A percentile compares a stretch with the other conserved stretches of the same genome.
These are phyloP conservation scores for Eucriotettix oculatus DNA, from an alignment of 2,888 invertebrate genomes.

Conservation along the genomic window DNA sequence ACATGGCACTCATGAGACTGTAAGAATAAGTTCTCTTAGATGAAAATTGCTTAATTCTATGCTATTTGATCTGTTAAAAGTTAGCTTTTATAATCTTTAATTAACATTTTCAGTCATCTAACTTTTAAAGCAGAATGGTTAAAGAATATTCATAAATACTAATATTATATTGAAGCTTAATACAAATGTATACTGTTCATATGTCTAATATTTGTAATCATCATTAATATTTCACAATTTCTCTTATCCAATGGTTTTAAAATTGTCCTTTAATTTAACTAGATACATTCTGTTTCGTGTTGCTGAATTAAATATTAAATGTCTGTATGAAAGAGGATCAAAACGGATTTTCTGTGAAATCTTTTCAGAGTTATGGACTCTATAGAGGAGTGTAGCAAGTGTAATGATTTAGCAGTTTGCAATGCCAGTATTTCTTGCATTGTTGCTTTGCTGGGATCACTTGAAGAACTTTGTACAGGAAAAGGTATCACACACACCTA, in stretches of 20 bases:
- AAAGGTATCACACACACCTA: slow-evolving; percentile 48
- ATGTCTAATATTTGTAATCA: too few species aligned
- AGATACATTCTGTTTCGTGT: not conserved
- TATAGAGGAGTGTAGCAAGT: slow-evolving; percentile 80
- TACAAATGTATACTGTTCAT: too few species aligned
- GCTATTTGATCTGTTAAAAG: too few species aligned
- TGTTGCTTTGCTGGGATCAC: slow-evolving; percentile 62
- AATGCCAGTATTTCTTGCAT: slow-evolving; percentile 69
- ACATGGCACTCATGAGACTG: slow-evolving; percentile 70
- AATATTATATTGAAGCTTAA: too few species aligned
- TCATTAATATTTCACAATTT: too few species aligned
- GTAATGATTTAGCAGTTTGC: slow-evolving; percentile 58
- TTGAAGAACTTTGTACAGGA: slow-evolving; percentile 64
- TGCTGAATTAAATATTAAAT: not conserved
- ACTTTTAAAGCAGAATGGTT: too few species aligned
- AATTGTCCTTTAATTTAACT: not conserved
- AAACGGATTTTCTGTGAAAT: not conserved
- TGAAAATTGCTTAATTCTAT: slow-evolving; percentile 1
- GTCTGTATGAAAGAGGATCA: not conserved
- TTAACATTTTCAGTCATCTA: too few species aligned
- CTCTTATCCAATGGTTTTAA: not conserved
- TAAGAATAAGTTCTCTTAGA: slow-evolving; percentile 28
- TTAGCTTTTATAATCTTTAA: too few species aligned
- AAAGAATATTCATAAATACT: too few species aligned
- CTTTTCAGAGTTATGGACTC: slow-evolving; percentile 71